Evolutionary conservation across 2,797 vertebrate species (phyloP).

Genomic region (Leuciscus waleckii): DNA sequence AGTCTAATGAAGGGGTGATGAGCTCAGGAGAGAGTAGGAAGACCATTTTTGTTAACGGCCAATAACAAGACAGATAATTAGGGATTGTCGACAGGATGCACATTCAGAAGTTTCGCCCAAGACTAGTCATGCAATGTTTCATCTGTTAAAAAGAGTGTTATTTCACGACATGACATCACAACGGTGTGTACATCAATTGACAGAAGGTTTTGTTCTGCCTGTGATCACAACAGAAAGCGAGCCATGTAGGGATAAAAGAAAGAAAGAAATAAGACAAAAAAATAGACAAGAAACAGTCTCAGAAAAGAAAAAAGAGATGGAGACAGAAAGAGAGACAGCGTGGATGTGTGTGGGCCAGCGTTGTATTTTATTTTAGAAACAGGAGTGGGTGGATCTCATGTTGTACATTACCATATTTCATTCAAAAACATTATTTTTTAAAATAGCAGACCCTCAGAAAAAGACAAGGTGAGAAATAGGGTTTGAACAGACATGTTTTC

Average conservation of each 20-base stretch:
- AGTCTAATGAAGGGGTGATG: slow-evolving; percentile 35
- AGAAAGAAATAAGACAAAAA: neutral
- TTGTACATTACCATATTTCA: slow-evolving; percentile 22
- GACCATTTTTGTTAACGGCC: slow-evolving; percentile 1
- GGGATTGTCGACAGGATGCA: neutral
- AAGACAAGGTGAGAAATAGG: neutral
- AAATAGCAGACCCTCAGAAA: slow-evolving; percentile 3
- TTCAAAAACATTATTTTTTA: slow-evolving; percentile 17
- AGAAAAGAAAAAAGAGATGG: neutral
- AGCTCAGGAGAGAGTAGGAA: slow-evolving; percentile 18
- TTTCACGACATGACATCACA: neutral
- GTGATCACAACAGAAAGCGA: slow-evolving; percentile 24
- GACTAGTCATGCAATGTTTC: neutral
- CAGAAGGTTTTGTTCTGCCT: neutral
- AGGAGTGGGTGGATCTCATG: slow-evolving; percentile 44
- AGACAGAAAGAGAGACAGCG: slow-evolving; percentile 18
- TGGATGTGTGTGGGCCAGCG: slow-evolving; percentile 53
- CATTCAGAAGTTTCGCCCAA: slow-evolving; percentile 10
- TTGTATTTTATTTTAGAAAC: slow-evolving; percentile 60
- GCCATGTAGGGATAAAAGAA: neutral
- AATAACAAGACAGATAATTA: slow-evolving; percentile 24
- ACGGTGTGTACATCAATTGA: neutral
- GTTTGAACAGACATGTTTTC: neutral
- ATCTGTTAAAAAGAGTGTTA: neutral
- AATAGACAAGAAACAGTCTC: neutral